Base-by-base conservation (phyloP, 2,797 vertebrate genomes). In the Pipistrellus kuhlii region DNA sequence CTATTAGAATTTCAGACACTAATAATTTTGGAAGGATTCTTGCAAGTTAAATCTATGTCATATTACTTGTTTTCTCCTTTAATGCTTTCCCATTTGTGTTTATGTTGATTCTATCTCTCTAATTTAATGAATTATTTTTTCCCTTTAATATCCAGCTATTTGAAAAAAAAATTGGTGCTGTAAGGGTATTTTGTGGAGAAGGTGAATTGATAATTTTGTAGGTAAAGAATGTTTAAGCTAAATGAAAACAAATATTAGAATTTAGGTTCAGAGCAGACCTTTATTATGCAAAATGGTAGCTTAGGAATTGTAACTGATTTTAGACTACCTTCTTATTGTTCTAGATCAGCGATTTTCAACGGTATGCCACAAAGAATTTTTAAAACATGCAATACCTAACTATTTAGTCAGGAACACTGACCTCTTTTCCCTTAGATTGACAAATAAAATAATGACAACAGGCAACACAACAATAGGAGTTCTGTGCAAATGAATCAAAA, bases 61-160 rank as follows among this genome's bases (percentile, higher is more conserved):
- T 38, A 75, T n/a, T 95, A 96, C 97, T 97, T 97, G 92, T 97
- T 98, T 92, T 98, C 98, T 98, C 98, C 98, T 98, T 98, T 98
- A 98, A 98, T 98, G 98, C 97, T 98, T 98, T 98, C 96, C 93
- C 14, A 84, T 91, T 82, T 89, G 25, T 96, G 88, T 96, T 97
- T 97, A 89, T 38, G 51, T 95, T 66, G 68, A 71, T 95, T 69
- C 62, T 81, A 11, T 90, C 95, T 95, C 76, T 66, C 32, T 30
- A 88, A 80, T 64, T 73, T 97, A 95, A 85, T 94, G 53, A 94
- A 17, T 83, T 92, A 71, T 41, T 32, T 92, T 92, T 95, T 97
- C 75, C 73, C 81, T 97, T 90, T 96, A 94, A 92, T 95, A 95
- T 93, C 46, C 66, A 93, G 46, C 21, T 96, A 71, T 88, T 91